phyloP scores from a whole-genome alignment of 2,113 vertebrate genomes.

The Empidonax alnorum region DNA sequence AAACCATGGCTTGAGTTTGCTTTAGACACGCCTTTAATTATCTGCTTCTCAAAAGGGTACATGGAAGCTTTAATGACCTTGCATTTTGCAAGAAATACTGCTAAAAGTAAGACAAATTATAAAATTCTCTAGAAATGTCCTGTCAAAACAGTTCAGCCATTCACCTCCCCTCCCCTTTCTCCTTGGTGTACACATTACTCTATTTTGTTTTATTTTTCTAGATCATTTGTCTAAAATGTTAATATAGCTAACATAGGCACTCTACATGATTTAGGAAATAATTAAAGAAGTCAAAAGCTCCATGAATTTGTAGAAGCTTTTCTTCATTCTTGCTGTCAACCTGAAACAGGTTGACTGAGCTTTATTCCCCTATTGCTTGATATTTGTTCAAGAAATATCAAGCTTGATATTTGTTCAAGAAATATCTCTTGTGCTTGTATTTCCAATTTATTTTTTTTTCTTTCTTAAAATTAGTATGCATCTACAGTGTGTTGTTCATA shows the following conservation, averaged over 20 bases:
- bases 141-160: not conserved
- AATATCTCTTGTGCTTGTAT: not conserved
- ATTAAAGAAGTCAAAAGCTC: not conserved
- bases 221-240: not conserved
- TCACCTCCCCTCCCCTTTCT: not conserved
- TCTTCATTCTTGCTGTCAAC: not conserved
- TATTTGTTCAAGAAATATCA: not conserved
- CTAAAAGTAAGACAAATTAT: not conserved
- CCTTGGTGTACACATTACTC: not conserved
- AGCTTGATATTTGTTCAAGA: not conserved
- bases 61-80: not conserved
- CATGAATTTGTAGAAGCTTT: not conserved
- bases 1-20: not conserved
- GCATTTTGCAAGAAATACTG: not conserved
- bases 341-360: rapidly evolving
- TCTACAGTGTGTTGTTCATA: not conserved
- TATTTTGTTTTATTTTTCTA: not conserved
- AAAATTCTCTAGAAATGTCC: not conserved
- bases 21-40: not conserved
- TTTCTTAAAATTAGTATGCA: not conserved
- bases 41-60: not conserved
- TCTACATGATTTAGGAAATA: not conserved
- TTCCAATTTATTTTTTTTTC: not conserved
- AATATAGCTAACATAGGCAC: not conserved
- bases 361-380: not conserved